Evolutionary conservation across 2,888 invertebrate genomes (phyloP), one percentile per base, ranked within the genome.

Genomic region (Drepanosiphum platanoidis): DNA sequence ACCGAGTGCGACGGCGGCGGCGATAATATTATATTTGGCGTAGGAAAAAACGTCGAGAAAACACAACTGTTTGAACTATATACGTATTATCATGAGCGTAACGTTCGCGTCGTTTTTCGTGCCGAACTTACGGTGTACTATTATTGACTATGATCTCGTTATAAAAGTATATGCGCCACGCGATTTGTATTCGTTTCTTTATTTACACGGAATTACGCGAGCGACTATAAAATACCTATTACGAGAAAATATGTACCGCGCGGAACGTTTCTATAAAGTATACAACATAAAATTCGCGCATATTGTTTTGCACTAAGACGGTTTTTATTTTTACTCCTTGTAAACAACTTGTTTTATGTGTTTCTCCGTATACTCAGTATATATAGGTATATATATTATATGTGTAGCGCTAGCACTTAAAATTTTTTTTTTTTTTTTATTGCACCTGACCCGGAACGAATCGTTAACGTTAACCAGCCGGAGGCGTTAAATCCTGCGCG

Each of bases 391-490:
- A n/a, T n/a, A n/a, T n/a, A n/a, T n/a, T n/a, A n/a, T n/a, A n/a
- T n/a, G n/a, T n/a, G n/a, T n/a, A n/a, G n/a, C n/a, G n/a, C 18
- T 39, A 61, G 30, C 36, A 34, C 58, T 75, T 77, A 30, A 52
- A 32, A n/a, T 30, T 78, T 61, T 71, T 70, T 42, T 42, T 42
- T 7, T 42, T 42, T 42, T 36, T 74, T 77, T 77, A 78, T 78
- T 39, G 39, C 58, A 36, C 52, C 34, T 61, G 27, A 39, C 77
- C 58, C 30, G 61, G 7, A 78, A 78, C 39, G 39, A 64, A 78
- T 78, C 64, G 77, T 78, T 78, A 64, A 78, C 61, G 39, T 39
- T 39, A 78, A 27, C 36, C 61, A 78, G 30, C 30, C 39, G 39
- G 27, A 39, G 61, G 39, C 22, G 77, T 64, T 61, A 61, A 78